Conservation (phyloP, 2,113 vertebrate species). For the Nothocercus julius region DNA sequence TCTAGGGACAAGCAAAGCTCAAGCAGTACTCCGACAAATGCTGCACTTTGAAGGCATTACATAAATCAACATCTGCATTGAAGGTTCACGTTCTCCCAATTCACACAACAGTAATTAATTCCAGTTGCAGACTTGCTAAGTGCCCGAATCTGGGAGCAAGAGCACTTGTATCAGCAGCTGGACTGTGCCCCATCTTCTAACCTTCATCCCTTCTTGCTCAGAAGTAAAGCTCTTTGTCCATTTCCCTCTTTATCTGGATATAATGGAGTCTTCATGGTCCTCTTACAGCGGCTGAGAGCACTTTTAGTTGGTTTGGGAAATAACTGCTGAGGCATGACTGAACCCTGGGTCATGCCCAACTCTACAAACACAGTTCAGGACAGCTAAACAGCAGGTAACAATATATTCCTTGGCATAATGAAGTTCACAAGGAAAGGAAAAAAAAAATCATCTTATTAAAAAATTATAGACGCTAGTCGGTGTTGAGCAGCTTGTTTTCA, state of each 20-base stretch:
- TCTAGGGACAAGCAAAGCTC: not conserved
- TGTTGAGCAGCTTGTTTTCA: not conserved
- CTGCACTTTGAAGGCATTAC: not conserved
- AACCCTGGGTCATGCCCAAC: not conserved
- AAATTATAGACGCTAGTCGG: not conserved
- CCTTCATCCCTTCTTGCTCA: not conserved
- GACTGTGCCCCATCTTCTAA: not conserved
- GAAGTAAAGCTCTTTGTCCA: not conserved
- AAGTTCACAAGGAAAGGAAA: not conserved
- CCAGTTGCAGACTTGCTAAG: not conserved
- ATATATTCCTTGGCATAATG: not conserved
- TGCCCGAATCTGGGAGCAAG: not conserved
- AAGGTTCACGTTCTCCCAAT: not conserved
- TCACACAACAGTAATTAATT: not conserved
- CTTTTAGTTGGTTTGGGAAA: not conserved
- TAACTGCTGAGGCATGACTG: not conserved
- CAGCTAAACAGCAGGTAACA: not conserved
- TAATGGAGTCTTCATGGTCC: not conserved
- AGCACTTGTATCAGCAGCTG: not conserved
- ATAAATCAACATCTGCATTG: not conserved
- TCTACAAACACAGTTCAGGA: not conserved
- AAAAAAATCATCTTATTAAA: not conserved
- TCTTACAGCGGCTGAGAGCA: not conserved
- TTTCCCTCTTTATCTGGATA: not conserved
- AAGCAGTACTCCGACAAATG: not conserved